A percentile compares a stretch with the other conserved stretches of the same genome.
These are phyloP conservation scores for Eristalinus aeneus DNA, from an alignment of 2,888 invertebrate species.

Conservation along the genomic window DNA sequence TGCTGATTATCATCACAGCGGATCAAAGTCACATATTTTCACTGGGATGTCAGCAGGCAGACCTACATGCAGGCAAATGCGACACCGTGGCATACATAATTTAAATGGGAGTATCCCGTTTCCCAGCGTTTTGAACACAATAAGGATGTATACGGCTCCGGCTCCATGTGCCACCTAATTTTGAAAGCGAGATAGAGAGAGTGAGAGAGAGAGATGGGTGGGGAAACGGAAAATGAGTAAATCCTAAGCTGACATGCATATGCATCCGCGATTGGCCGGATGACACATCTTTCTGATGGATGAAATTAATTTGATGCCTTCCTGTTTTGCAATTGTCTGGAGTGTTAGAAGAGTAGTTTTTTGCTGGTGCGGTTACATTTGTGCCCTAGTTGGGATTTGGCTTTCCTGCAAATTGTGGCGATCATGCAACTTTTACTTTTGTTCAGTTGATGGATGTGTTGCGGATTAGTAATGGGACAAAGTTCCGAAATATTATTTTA, in stretches of 20 bases:
- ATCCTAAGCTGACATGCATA: slow-evolving; percentile 59
- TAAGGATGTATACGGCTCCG: slow-evolving; percentile 63
- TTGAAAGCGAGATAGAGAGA: slow-evolving; percentile 10
- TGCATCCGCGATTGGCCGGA: slow-evolving; percentile 65
- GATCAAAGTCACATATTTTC: slow-evolving; percentile 64
- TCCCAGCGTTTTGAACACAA: slow-evolving; percentile 39
- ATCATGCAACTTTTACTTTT: neutral
- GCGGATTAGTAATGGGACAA: neutral
- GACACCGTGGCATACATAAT: slow-evolving; percentile 66
- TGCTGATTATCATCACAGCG: slow-evolving; percentile 64
- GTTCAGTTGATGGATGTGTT: neutral
- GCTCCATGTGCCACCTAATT: slow-evolving; percentile 62
- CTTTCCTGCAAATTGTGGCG: neutral
- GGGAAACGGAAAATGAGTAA: slow-evolving; percentile 38
- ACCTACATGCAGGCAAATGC: slow-evolving; percentile 53
- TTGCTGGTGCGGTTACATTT: neutral
- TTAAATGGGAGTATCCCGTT: slow-evolving; percentile 65
- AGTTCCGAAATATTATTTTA: neutral
- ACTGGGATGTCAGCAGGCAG: slow-evolving; percentile 28
- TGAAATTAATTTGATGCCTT: slow-evolving; percentile 52
- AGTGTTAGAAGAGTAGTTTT: slow-evolving; percentile 1
- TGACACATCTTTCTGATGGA: slow-evolving; percentile 56
- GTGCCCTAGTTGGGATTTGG: neutral
- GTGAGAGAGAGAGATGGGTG: neutral
- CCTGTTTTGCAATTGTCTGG: slow-evolving; percentile 1